Evolutionary conservation across 2,888 invertebrate species (phyloP), one percentile per base, ranked within the genome.

Genomic region (Priocnemis perturbator): DNA sequence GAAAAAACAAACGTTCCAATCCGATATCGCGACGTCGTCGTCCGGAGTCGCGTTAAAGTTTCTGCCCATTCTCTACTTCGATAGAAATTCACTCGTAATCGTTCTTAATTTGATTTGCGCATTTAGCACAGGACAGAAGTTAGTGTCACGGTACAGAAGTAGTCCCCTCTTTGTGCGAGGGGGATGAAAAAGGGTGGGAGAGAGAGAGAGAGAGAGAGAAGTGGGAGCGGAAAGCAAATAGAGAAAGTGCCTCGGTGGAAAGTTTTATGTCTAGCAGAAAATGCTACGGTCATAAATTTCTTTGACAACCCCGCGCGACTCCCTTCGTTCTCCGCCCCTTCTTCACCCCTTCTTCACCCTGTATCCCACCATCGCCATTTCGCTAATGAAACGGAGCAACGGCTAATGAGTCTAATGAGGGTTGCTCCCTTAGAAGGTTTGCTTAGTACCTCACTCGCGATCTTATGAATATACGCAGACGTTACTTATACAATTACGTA

Each of bases 331-430:
- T 26, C 5, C 26, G 37, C 37, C 37, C 37, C 37, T 11, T 1
- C 37, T 37, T 11, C 37, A 11, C 37, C 37, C 37, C 14, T 37
- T 1, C 26, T 3, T 37, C 37, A 11, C 7, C 37, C 7, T 37
- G 4, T n/a, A 44, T 23, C 64, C 66, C 45, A 23, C 56, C 48
- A 44, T 66, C 69, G 64, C 58, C 60, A 64, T 47, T 64, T 69
- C 30, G 62, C 63, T 73, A 73, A 76, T 76, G 72, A 73, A 73
- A 76, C 67, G 60, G 44, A 60, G 69, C 67, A 50, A 48, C 60
- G 67, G 63, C 65, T 75, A 74, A 74, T 67, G 63, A 75, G 66
- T 62, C 64, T 76, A 76, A 76, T 67, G 73, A 76, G 75, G 52
- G n/a, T 64, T 64, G 58, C 60, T 66, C 62, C 53, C 52, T 56